Evolutionary conservation across 2,113 vertebrate species (phyloP).

Genomic region (Casuarius casuarius): DNA sequence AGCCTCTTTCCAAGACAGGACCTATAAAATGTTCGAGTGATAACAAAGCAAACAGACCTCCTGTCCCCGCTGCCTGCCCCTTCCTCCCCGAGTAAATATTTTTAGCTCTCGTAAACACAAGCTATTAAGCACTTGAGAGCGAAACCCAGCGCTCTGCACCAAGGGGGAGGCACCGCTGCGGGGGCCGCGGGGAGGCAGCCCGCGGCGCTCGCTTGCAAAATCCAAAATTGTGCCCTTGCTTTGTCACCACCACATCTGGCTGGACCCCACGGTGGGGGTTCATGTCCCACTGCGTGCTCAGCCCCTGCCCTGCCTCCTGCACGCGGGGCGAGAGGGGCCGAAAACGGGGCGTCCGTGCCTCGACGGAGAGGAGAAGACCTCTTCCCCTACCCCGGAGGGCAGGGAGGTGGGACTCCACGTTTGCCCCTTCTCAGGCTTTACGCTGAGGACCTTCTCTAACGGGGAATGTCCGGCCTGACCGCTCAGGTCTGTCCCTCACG

Average conservation of each 20-base stretch:
- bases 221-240: background rate
- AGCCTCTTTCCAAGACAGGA: slow-evolving; percentile 14
- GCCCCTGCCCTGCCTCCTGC: background rate
- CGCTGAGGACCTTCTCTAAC: no score
- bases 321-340: no score
- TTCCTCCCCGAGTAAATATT: slow-evolving; percentile 42
- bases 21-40: background rate
- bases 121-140: background rate
- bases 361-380: no score
- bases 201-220: rapidly evolving
- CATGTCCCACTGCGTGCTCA: background rate
- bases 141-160: background rate
- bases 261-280: rapidly evolving
- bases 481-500: background rate
- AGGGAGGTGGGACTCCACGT: no score
- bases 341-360: no score
- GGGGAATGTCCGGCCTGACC: no score
- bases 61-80: background rate
- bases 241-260: background rate
- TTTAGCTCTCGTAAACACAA: slow-evolving; percentile 45
- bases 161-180: background rate
- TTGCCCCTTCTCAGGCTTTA: no score
- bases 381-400: no score
- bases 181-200: background rate
- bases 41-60: background rate